These are phyloP conservation scores for Drosophila simulans DNA, from an alignment of 1,140 invertebrate species.

Conservation along the genomic window DNA sequence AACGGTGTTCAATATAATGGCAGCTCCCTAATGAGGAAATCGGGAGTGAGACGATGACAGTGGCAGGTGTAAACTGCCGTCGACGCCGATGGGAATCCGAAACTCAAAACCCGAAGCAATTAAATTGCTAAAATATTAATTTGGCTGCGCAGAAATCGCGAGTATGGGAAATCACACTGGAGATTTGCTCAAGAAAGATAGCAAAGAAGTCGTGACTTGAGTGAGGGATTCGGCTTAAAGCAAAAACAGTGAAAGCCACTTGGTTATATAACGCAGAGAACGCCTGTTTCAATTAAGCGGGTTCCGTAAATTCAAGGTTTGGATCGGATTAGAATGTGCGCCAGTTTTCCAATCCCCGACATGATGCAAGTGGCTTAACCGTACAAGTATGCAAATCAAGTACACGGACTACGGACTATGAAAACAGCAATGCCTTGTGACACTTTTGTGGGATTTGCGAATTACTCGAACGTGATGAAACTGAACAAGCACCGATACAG, in stretches of 20 bases:
- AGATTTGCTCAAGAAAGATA: slow-evolving; percentile 48
- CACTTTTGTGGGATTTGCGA: slow-evolving; percentile 43
- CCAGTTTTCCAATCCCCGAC: slow-evolving; percentile 30
- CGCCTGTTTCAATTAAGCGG: slow-evolving; percentile 59
- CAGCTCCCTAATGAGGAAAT: slow-evolving; percentile 47
- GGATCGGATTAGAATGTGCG: slow-evolving; percentile 49
- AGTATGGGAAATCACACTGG: slow-evolving; percentile 36
- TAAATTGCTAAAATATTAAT: slow-evolving; percentile 65
- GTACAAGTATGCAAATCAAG: slow-evolving; percentile 48
- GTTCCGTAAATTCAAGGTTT: slow-evolving; percentile 39
- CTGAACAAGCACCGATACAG: slow-evolving; percentile 40
- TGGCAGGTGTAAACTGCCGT: slow-evolving; percentile 55
- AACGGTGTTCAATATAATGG: slow-evolving; percentile 78
- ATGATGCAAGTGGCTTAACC: slow-evolving; percentile 41
- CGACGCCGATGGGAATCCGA: slow-evolving; percentile 19
- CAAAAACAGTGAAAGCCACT: slow-evolving; percentile 22
- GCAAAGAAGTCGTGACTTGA: slow-evolving; percentile 45
- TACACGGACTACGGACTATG: slow-evolving; percentile 34
- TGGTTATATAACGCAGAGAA: slow-evolving; percentile 25
- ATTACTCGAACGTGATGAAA: slow-evolving; percentile 58
- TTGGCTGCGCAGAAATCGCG: slow-evolving; percentile 25
- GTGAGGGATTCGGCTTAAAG: slow-evolving; percentile 21
- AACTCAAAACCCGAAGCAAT: slow-evolving; percentile 26
- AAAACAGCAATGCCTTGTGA: slow-evolving; percentile 37
- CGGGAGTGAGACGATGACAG: slow-evolving; percentile 30